Percentiles rank a stretch among this genome's conserved stretches.
These are phyloP conservation scores for Trichonephila clavata DNA, from an alignment of 1,140 invertebrate species.

Conservation along the genomic window DNA sequence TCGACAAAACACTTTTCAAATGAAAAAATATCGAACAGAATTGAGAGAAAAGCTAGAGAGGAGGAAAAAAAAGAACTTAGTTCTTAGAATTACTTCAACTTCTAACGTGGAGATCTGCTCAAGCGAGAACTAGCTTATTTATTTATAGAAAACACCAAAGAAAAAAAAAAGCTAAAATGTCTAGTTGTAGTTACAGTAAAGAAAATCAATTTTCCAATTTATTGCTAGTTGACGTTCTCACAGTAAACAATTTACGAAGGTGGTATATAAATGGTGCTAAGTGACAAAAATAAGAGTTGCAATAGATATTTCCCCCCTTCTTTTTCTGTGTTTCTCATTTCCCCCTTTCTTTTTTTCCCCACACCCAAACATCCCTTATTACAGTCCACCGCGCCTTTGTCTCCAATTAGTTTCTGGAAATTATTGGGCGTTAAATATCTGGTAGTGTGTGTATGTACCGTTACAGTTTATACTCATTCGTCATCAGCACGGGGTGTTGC, in stretches of 20 bases:
- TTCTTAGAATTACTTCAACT: too few species aligned
- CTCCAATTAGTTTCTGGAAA: constrained; percentile 69
- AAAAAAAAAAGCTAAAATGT: too few species aligned
- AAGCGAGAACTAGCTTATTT: too few species aligned
- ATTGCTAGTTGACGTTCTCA: background rate
- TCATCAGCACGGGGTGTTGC: constrained; percentile 11
- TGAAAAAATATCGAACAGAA: too few species aligned
- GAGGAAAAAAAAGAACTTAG: too few species aligned
- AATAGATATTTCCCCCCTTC: background rate
- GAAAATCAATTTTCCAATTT: background rate
- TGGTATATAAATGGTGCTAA: background rate
- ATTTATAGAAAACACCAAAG: too few species aligned
- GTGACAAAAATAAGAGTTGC: constrained; percentile 29
- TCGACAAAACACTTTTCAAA: too few species aligned
- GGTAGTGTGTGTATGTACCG: constrained; percentile 8
- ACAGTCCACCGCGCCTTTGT: background rate
- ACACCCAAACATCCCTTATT: constrained; percentile 14
- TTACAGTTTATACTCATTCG: constrained; percentile 17
- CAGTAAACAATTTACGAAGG: background rate
- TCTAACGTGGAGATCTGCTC: too few species aligned
- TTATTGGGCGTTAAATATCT: constrained; percentile 66
- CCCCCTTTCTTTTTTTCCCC: background rate
- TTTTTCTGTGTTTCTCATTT: background rate
- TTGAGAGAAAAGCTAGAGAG: too few species aligned
- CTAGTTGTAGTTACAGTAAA: background rate